Evolutionary conservation across 1,140 invertebrate genomes (phyloP), one percentile per base, ranked within the genome.

Genomic region (Matsumurasca onukii): DNA sequence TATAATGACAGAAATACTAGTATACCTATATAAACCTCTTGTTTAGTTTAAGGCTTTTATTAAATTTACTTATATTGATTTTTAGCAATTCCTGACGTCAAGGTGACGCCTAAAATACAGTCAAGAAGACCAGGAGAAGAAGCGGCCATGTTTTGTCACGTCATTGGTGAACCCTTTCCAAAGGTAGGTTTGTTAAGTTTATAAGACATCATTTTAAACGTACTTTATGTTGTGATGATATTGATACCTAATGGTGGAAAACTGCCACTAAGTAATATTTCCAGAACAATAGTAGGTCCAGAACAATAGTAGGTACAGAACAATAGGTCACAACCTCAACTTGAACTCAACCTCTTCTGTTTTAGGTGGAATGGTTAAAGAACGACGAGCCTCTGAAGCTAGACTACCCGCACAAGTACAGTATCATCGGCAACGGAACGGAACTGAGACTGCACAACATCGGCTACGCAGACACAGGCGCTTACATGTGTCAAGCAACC

Each of bases 401-500:
- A 55, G 82, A 84, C 29, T 73, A 77, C 52, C 74, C 78, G 0
- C 78, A 81, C 66, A 89, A 89, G 73, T 89, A 88, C 77, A 80
- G 84, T 71, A 80, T 89, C 3, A 80, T 89, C 25, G 88, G 88
- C n/a, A 89, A 90, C 72, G 88, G 88, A 27, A 90, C 89, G 1
- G 86, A 86, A 48, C 78, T 92, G 31, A 82, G 85, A 29, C 83
- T 92, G 12, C 82, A 82, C 55, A 84, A 86, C 61, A 88, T 91
- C 57, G 84, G 83, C 59, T 91, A 89, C 74, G 85, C 87, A 1
- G 89, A 91, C 77, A 90, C 89, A 0, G 91, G 90, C 3, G 88
- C 89, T 1, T 92, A 91, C 78, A 91, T 91, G 86, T 92, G 91
- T 76, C 85, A 88, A 74, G 90, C 87, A 0, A 85, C 82, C 15